Base-by-base conservation (phyloP, 2,888 invertebrate genomes). In the Elegia similella region DNA sequence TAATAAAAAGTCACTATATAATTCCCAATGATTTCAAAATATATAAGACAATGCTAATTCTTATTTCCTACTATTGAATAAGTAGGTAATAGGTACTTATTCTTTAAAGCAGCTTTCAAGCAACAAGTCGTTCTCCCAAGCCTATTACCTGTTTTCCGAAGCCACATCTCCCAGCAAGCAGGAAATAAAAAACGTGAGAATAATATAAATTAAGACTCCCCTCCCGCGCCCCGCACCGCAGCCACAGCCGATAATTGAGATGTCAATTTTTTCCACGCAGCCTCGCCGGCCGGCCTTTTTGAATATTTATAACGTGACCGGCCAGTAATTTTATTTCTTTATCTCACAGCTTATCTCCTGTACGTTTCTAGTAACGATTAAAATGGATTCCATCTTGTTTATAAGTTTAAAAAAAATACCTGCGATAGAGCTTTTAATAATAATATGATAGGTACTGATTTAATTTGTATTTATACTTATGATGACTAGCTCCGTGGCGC, bases 171-270 rank as follows among this genome's bases (percentile, higher is more conserved):
- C 78, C 76, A 78, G 72, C 78, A 72, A 84, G 80, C 80, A 86
- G 88, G 88, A 89, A 86, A 88, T 84, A 83, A 85, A 81, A 84
- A 80, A 82, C 86, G 88, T 88, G 89, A 88, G 88, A 88, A 86
- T 86, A 84, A 85, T 88, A 88, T 85, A 88, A 87, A 88, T 85
- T 86, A 82, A 82, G 75, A 74, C 72, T 68, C 64, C 62, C 65
- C 62, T 58, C 64, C 63, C 65, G 62, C 58, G 65, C 61, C 66
- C 67, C 67, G 59, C 59, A 63, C 63, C 68, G 55, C 66, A 8
- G 47, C 63, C 63, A 64, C 70, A 56, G 70, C 72, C 83, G 85
- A 86, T 91, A 90, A 91, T 91, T 90, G 90, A 91, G 90, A 89
- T 86, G 88, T 91, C 88, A 89, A 82, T 83, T 88, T 89, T 89